Evolutionary conservation across 2,113 vertebrate species (phyloP), one percentile per base, ranked within the genome.

Genomic region (Podiceps cristatus): DNA sequence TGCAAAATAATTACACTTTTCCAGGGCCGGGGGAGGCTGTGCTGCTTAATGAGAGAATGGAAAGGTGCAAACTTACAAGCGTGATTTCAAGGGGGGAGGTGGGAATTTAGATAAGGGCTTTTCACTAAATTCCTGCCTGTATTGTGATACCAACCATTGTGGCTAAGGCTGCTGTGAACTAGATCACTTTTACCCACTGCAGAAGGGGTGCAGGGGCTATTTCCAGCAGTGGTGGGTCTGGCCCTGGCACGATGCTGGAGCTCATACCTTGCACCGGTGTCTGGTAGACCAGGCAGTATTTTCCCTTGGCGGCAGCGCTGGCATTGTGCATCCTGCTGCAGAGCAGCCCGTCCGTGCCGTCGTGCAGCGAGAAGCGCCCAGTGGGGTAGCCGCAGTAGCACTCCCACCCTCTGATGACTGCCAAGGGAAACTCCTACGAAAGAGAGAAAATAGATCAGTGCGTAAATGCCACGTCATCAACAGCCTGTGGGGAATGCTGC

Each of bases 361-460:
- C 95, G 42, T 59, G 98, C 88, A 99, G 98, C 6, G 96, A 95
- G 96, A 99, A 99, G 58, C 97, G 92, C 58, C 98, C 75, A 0
- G 99, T 99, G 59, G 99, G 98, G 97, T 98, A 99, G 0, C 99
- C 98, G 7, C 99, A 99, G 97, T 99, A 98, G 91, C 99, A 99
- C 44, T 98, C 98, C 74, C 60, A 97, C 87, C 97, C 98, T 80
- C 95, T 96, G 90, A 99, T 90, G 71, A 99, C 95, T 8, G 99
- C 99, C 98, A 99, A 75, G 6, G 99, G 99, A 62, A 99, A 99
- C 97, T 99, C 99, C 99, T 99, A 62, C 9, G 0, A 13, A 23
- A 28, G 40, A 18, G 87, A 35, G 83, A 72, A 47, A 72, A 56
- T 22, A 73, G 74, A 33, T 35, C 53, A 6, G 52, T 3, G 53